These are phyloP conservation scores for Catajapyx aquilonaris DNA, from an alignment of 1,140 invertebrate species.

Conservation along the genomic window DNA sequence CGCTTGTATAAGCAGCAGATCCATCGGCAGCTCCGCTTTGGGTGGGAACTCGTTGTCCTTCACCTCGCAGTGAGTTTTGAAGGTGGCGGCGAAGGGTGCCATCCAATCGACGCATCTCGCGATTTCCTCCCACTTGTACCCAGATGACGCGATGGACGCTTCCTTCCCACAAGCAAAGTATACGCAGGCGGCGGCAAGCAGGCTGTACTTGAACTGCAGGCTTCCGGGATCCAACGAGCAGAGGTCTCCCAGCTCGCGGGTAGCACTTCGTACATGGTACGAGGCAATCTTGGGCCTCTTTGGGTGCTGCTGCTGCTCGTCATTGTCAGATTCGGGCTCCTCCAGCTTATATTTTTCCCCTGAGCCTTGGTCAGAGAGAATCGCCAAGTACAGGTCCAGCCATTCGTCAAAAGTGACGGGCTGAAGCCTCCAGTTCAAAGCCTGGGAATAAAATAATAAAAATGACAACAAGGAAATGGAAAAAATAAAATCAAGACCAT, in stretches of 20 bases:
- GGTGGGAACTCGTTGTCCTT: constrained; percentile 31
- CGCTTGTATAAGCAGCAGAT: constrained; percentile 71
- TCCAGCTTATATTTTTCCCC: too few species aligned
- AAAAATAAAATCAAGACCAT: too few species aligned
- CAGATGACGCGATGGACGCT: constrained; percentile 35
- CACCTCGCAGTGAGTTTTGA: constrained; percentile 32
- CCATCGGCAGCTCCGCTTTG: constrained; percentile 62
- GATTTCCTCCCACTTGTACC: constrained; percentile 51
- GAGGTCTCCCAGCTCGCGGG: constrained; percentile 69
- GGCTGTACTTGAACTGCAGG: constrained; percentile 58
- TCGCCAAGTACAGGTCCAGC: constrained; percentile 83
- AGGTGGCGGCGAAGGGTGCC: constrained; percentile 43
- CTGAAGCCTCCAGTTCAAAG: constrained; percentile 73
- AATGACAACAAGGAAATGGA: too few species aligned
- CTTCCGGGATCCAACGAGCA: constrained; percentile 64
- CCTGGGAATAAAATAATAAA: constrained; percentile 16
- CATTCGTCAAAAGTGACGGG: constrained; percentile 77
- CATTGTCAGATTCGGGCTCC: too few species aligned
- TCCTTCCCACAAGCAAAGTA: constrained; percentile 55
- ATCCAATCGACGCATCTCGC: constrained; percentile 59
- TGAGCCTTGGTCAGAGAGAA: too few species aligned
- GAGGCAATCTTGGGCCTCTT: too few species aligned
- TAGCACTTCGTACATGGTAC: too few species aligned
- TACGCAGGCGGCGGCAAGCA: constrained; percentile 67
- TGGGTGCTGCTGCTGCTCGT: too few species aligned